phyloP scores from a whole-genome alignment of 2,797 vertebrate species.

The Protonibea diacanthus region DNA sequence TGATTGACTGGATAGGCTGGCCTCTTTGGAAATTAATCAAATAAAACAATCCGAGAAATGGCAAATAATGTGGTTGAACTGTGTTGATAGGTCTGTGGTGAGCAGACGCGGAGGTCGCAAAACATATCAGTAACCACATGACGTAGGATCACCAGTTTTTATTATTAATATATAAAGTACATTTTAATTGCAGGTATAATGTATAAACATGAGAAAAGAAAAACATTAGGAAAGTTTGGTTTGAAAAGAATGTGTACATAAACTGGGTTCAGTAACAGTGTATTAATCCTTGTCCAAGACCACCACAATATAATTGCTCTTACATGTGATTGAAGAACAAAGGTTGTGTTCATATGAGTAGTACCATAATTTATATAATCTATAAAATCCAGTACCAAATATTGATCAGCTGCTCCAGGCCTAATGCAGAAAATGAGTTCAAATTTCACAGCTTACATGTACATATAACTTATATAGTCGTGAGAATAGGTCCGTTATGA shows the following conservation, averaged over 20 bases:
- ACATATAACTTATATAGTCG: neutral
- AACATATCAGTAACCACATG: neutral
- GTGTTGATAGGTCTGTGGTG: too few relatives aligned
- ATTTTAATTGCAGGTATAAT: conserved; percentile 51
- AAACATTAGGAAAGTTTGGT: neutral
- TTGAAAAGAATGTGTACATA: neutral
- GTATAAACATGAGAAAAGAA: neutral
- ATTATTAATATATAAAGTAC: conserved; percentile 1
- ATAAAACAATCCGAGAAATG: neutral
- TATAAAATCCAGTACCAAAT: conserved; percentile 4
- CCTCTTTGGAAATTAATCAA: neutral
- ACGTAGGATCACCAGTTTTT: neutral
- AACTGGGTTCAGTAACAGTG: neutral
- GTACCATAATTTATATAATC: neutral
- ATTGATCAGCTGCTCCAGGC: neutral
- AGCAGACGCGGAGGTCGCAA: too few relatives aligned
- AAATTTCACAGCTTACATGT: neutral
- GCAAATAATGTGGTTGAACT: neutral
- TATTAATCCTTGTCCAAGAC: neutral
- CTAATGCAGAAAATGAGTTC: neutral
- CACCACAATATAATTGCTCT: neutral
- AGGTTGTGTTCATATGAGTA: neutral
- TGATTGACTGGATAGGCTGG: neutral
- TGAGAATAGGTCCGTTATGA: conserved; percentile 10
- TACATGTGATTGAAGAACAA: neutral